These are phyloP conservation scores for Sterna hirundo DNA, from an alignment of 2,113 vertebrate genomes.

Conservation along the genomic window DNA sequence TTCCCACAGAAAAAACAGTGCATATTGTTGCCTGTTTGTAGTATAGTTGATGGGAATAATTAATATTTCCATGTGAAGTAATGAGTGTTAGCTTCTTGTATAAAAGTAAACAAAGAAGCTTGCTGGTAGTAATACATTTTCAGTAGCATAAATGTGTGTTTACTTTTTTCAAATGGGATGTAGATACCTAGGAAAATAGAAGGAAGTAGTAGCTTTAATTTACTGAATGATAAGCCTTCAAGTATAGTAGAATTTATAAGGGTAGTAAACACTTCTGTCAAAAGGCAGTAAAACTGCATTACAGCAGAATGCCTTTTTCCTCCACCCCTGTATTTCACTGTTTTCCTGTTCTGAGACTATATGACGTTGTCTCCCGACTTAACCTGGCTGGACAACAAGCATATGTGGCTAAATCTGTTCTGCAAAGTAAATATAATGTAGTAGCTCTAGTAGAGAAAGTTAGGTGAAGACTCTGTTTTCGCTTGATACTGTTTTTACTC, in stretches of 20 bases:
- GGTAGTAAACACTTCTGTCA: neutral
- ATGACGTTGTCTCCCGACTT: accelerated
- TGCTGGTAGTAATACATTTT: neutral
- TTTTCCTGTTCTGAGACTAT: neutral
- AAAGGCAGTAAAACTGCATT: neutral
- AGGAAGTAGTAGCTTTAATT: neutral
- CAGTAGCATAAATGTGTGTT: neutral
- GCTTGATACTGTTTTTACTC: neutral
- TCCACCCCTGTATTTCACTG: neutral
- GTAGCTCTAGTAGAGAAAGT: neutral
- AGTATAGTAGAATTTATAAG: neutral
- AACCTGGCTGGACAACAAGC: neutral
- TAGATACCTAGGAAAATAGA: neutral
- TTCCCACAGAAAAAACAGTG: neutral
- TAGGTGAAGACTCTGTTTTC: neutral
- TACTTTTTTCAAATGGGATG: neutral
- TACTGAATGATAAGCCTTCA: neutral
- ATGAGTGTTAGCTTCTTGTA: neutral
- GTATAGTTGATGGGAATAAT: neutral
- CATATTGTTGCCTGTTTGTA: neutral
- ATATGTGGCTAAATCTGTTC: neutral
- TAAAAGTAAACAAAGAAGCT: neutral
- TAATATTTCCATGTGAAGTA: neutral
- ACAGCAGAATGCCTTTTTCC: neutral
- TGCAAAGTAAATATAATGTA: neutral